A percentile compares a stretch with the other conserved stretches of the same genome.
Evolutionary conservation across 2,888 invertebrate species (phyloP).

Genomic region (Andrena haemorrhoa): DNA sequence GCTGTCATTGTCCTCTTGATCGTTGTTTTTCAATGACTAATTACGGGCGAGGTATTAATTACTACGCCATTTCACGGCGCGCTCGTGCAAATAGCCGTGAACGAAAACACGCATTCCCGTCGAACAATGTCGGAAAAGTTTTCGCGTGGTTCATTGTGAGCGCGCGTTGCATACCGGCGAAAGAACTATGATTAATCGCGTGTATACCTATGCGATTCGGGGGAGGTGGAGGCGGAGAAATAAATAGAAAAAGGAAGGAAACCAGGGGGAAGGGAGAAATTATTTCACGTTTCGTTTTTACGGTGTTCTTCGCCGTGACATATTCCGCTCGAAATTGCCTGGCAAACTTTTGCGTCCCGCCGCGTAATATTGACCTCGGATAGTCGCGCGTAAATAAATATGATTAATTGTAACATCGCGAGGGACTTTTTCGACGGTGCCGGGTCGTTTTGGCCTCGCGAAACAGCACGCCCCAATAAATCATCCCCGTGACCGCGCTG

Average conservation of each 20-base stretch:
- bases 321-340: conserved; percentile 23
- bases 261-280: background rate
- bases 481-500: conserved; percentile 47
- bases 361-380: conserved; percentile 48
- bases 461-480: conserved; percentile 44
- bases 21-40: conserved; percentile 53
- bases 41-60: conserved; percentile 56
- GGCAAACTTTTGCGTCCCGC: conserved; percentile 28
- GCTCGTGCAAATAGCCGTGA: conserved; percentile 25
- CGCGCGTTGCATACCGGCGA: background rate
- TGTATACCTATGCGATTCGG: background rate
- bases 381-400: conserved; percentile 45
- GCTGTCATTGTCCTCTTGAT: conserved; percentile 37
- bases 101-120: conserved; percentile 31
- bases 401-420: conserved; percentile 52
- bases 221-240: background rate
- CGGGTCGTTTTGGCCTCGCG: conserved; percentile 21
- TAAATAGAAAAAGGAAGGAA: background rate
- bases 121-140: conserved; percentile 33
- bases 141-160: background rate
- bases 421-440: conserved; percentile 28
- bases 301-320: background rate
- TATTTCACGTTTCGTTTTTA: background rate
- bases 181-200: conserved; percentile 33
- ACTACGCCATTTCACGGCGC: conserved; percentile 11